Evolutionary conservation across 2,888 invertebrate species (phyloP).

Genomic region (Latrodectus hesperus): DNA sequence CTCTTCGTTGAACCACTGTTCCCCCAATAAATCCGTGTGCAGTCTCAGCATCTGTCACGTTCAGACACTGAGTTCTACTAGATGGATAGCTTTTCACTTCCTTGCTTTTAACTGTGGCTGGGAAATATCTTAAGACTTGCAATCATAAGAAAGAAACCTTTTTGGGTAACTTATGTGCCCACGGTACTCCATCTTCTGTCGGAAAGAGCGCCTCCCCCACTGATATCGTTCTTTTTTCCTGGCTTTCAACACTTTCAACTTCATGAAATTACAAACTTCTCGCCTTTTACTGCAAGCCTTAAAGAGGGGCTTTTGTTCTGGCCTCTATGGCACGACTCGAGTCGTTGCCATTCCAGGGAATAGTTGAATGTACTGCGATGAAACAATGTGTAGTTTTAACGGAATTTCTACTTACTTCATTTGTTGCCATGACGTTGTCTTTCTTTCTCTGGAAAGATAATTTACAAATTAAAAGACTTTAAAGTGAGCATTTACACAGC

Average conservation of each 20-base stretch:
- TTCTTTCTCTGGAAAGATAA: no score
- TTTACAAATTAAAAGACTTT: no score
- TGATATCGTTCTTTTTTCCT: slow-evolving; percentile 15
- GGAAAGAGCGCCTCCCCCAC: slow-evolving; percentile 8
- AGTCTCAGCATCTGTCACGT: slow-evolving; percentile 50
- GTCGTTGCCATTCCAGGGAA: neutral
- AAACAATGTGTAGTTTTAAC: neutral
- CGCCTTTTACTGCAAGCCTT: no score
- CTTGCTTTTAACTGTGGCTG: slow-evolving; percentile 54
- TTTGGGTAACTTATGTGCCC: slow-evolving; percentile 40
- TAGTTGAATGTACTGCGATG: neutral
- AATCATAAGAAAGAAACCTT: slow-evolving; percentile 50
- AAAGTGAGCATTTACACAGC: no score
- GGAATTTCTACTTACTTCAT: neutral
- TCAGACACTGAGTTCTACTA: slow-evolving; percentile 28
- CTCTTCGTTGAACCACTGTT: slow-evolving; percentile 12
- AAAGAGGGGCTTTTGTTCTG: neutral
- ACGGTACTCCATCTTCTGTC: slow-evolving; percentile 30
- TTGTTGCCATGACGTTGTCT: no score
- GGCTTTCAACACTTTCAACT: neutral
- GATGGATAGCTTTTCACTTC: slow-evolving; percentile 66
- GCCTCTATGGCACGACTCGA: neutral
- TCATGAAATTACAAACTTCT: neutral
- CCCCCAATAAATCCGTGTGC: neutral
- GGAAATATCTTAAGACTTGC: slow-evolving; percentile 55